Evolutionary conservation across 2,113 vertebrate genomes (phyloP), one percentile per base, ranked within the genome.

Genomic region (Cacatua alba): DNA sequence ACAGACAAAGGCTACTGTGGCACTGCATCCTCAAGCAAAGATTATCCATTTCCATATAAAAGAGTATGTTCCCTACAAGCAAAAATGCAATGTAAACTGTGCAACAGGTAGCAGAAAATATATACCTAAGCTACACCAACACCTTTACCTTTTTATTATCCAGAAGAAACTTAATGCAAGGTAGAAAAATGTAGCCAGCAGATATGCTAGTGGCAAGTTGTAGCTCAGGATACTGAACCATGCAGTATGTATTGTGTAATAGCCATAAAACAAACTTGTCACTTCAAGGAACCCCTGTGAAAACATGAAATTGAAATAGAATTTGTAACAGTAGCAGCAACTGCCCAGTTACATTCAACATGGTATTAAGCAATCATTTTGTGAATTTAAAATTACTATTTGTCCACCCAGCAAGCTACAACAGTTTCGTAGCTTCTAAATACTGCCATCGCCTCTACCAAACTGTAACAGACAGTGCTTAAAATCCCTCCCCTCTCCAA

Each of bases 201-300:
- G 96, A 96, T 99, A 99, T 2, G 99, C 99, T 5, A 99, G 98
- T 0, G 99, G 98, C 37, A 99, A 76, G 68, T 99, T 98, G 92
- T 99, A 99, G 1, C 83, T 98, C 82, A 94, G 44, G 29, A 51
- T 44, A 55, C 98, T 69, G 46, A 98, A 97, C 71, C 96, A 83
- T 10, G 98, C 95, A 35, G 91, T 78, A 46, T 99, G 98, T 75
- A 97, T 92, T 52, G 97, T 98, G 90, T 99, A 99, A 97, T 98
- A 99, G 82, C 99, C 99, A 53, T 99, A 99, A 96, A 99, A 99
- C n/a, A 99, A 98, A 94, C 97, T 98, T 9, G 99, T 99, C 82
- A 97, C 96, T 90, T 99, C 99, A 96, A 99, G 98, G 84, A 99
- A 99, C 26, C 99, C 99, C 99, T 99, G 97, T 31, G 90, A 96